phyloP scores from a whole-genome alignment of 2,113 vertebrate species.

The Hemibagrus wyckioides region DNA sequence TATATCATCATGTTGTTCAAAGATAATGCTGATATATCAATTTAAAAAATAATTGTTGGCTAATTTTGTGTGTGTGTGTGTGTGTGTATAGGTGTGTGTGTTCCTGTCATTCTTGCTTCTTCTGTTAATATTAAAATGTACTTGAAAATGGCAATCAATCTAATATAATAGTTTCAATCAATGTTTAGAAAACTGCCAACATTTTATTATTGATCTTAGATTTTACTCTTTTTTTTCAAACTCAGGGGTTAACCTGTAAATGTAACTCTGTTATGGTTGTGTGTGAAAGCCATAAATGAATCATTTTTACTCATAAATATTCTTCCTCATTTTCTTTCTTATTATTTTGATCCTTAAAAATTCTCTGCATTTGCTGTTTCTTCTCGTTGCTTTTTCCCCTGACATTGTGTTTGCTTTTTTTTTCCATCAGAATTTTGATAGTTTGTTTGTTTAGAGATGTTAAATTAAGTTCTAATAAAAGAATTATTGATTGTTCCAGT shows the following conservation, averaged over 20 bases:
- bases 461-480: slow-evolving; percentile 62
- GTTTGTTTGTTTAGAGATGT: slow-evolving; percentile 66
- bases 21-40: slow-evolving; percentile 24
- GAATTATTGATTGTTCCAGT: neutral
- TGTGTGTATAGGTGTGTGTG: slow-evolving; percentile 42
- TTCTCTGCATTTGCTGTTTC: neutral
- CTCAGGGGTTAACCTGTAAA: slow-evolving; percentile 73
- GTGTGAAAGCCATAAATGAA: slow-evolving; percentile 59
- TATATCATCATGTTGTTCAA: neutral
- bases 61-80: slow-evolving; percentile 59
- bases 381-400: neutral
- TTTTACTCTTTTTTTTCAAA: slow-evolving; percentile 66
- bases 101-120: slow-evolving; percentile 52
- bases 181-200: slow-evolving; percentile 70
- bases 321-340: slow-evolving; percentile 60
- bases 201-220: slow-evolving; percentile 60
- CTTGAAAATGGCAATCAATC: slow-evolving; percentile 68
- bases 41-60: slow-evolving; percentile 65
- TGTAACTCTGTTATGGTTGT: slow-evolving; percentile 61
- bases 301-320: slow-evolving; percentile 48
- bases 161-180: slow-evolving; percentile 49
- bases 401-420: slow-evolving; percentile 30
- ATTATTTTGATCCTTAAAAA: slow-evolving; percentile 50
- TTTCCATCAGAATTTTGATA: slow-evolving; percentile 53
- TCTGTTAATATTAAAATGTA: slow-evolving; percentile 74